Evolutionary conservation across 2,888 invertebrate species (phyloP).

Genomic region (Blastobasis adustella): DNA sequence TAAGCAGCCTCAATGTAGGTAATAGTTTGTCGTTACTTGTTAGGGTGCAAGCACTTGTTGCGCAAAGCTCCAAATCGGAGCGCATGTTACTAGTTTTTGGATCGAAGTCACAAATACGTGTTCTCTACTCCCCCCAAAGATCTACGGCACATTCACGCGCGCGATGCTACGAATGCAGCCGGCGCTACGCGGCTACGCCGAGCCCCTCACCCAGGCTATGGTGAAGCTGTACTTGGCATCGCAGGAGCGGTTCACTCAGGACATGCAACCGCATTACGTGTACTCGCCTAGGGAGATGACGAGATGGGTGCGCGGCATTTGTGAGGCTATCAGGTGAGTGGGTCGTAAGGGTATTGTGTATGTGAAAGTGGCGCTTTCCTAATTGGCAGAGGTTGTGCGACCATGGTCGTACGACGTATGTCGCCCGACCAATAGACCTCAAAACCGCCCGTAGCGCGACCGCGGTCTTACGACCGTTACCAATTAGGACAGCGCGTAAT

Average conservation of each 20-base stretch:
- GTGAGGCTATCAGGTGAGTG: slow-evolving; percentile 92
- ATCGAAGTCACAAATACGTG: no score
- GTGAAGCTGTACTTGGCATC: slow-evolving; percentile 97
- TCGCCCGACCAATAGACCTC: no score
- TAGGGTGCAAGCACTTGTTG: no score
- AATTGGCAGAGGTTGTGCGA: no score
- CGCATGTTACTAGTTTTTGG: no score
- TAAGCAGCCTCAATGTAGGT: no score
- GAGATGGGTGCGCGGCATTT: slow-evolving; percentile 99
- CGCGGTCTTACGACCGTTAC: no score
- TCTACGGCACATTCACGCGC: slow-evolving; percentile 98
- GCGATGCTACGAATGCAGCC: slow-evolving; percentile 98
- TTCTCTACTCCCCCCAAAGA: slow-evolving; percentile 60
- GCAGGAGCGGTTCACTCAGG: slow-evolving; percentile 98
- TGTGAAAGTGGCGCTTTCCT: background rate
- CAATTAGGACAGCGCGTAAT: no score
- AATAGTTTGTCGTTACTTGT: no score
- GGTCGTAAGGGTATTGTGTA: background rate
- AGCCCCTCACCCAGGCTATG: slow-evolving; percentile 98
- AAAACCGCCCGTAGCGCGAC: no score
- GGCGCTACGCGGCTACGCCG: slow-evolving; percentile 92
- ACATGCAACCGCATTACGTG: slow-evolving; percentile 99
- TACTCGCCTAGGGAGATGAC: slow-evolving; percentile 99
- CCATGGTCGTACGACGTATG: no score
- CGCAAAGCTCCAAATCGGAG: no score